phyloP scores from a whole-genome alignment of 1,140 invertebrate species.

The Marisa cornuarietis region DNA sequence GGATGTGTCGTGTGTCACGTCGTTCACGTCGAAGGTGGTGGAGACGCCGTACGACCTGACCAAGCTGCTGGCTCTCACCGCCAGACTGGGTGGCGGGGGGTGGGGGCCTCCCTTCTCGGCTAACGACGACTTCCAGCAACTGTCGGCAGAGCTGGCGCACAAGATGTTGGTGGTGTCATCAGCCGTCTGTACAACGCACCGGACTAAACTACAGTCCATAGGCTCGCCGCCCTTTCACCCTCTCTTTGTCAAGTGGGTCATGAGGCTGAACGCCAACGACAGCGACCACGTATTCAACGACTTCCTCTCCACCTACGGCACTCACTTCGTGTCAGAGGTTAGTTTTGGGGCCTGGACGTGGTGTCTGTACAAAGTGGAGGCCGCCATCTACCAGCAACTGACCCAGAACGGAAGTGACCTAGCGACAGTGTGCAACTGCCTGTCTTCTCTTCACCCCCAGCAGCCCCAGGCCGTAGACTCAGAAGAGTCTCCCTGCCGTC shows the following conservation, averaged over 20 bases:
- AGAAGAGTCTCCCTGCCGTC: neutral
- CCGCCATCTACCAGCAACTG: neutral
- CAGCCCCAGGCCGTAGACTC: too few species aligned
- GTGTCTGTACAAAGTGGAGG: neutral
- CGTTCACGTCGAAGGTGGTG: neutral
- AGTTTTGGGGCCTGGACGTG: too few species aligned
- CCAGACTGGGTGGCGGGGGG: neutral
- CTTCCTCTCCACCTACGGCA: neutral
- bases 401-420: neutral
- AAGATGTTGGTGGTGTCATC: too few species aligned
- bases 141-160: neutral
- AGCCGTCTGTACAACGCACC: too few species aligned
- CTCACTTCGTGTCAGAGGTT: too few species aligned
- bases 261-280: neutral
- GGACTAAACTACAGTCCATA: too few species aligned
- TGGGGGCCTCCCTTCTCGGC: neutral
- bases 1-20: too few species aligned
- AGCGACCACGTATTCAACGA: neutral
- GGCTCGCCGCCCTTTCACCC: too few species aligned
- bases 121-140: neutral
- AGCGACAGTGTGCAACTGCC: too few species aligned
- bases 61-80: neutral
- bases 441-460: too few species aligned
- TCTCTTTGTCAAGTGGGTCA: neutral
- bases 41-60: neutral